These are phyloP conservation scores for Sebastes elongatus DNA, from an alignment of 2,797 vertebrate species.

Conservation along the genomic window DNA sequence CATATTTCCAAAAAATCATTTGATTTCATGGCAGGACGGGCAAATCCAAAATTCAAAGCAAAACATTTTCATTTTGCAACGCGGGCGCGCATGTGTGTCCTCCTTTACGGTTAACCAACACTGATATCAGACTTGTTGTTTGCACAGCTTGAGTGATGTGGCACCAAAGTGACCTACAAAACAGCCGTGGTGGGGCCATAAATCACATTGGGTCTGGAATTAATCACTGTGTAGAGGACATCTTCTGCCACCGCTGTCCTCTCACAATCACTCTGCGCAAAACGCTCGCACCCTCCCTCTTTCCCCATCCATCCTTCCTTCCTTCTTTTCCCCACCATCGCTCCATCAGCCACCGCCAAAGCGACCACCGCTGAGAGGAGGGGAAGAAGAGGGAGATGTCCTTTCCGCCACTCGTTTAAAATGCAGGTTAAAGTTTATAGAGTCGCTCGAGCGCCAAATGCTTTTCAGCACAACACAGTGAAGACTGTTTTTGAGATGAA, in stretches of 20 bases:
- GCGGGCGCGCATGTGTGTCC: conserved; percentile 48
- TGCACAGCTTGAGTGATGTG: conserved; percentile 83
- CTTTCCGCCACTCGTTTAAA: conserved; percentile 63
- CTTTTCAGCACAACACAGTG: conserved; percentile 27
- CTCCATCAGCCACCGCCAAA: conserved; percentile 40
- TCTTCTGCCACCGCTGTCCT: conserved; percentile 74
- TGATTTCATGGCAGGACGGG: conserved; percentile 43
- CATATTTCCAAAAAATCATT: conserved; percentile 14
- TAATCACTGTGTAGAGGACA: conserved; percentile 81
- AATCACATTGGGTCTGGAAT: conserved; percentile 79
- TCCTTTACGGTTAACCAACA: conserved; percentile 68
- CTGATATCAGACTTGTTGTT: conserved; percentile 79
- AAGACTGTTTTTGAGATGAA: conserved; percentile 42
- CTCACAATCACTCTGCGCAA: conserved; percentile 74
- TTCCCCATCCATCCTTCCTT: conserved; percentile 19
- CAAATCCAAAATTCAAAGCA: conserved; percentile 61
- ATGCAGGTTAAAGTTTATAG: conserved; percentile 68
- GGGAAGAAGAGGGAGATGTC: conserved; percentile 42
- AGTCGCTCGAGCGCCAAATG: conserved; percentile 11
- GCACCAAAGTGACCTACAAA: conserved; percentile 83
- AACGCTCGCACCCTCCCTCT: conserved; percentile 27
- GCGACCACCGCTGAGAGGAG: conserved; percentile 30
- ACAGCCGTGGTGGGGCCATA: conserved; percentile 78
- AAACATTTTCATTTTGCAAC: conserved; percentile 61
- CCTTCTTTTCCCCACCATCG: conserved; percentile 27